phyloP scores from a whole-genome alignment of 2,888 invertebrate species.

The Idaea straminata region DNA sequence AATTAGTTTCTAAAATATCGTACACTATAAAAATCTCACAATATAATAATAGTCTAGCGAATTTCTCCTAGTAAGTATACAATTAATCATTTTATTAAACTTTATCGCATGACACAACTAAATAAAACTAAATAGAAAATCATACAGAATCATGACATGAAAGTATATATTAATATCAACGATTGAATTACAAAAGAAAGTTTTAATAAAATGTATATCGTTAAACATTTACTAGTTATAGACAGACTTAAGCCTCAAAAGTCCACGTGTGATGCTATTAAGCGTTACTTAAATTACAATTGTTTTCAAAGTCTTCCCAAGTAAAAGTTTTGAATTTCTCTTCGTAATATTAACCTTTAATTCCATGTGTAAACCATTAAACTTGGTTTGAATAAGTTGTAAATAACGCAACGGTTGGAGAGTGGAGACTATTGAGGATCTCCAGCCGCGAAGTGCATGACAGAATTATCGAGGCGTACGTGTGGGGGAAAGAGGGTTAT shows the following conservation, averaged over 20 bases:
- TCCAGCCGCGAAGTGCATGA: constrained; percentile 73
- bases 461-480: constrained; percentile 63
- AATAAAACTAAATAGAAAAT: constrained; percentile 55
- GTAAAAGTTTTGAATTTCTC: neutral
- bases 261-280: neutral
- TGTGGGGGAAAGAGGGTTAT: constrained; percentile 64
- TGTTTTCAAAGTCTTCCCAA: neutral
- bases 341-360: neutral
- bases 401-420: constrained; percentile 38
- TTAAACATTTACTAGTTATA: constrained; percentile 30
- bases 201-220: constrained; percentile 53
- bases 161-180: constrained; percentile 51
- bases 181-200: constrained; percentile 71
- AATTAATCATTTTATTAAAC: neutral
- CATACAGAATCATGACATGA: constrained; percentile 55
- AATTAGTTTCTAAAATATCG: too few species aligned
- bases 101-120: constrained; percentile 29
- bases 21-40: too few species aligned
- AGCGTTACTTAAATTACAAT: neutral
- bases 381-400: constrained; percentile 30
- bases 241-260: neutral
- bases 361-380: constrained; percentile 47
- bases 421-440: constrained; percentile 34
- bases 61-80: neutral
- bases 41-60: neutral